Conservation (phyloP, 2,113 vertebrate species). For the Alethe castanea region DNA sequence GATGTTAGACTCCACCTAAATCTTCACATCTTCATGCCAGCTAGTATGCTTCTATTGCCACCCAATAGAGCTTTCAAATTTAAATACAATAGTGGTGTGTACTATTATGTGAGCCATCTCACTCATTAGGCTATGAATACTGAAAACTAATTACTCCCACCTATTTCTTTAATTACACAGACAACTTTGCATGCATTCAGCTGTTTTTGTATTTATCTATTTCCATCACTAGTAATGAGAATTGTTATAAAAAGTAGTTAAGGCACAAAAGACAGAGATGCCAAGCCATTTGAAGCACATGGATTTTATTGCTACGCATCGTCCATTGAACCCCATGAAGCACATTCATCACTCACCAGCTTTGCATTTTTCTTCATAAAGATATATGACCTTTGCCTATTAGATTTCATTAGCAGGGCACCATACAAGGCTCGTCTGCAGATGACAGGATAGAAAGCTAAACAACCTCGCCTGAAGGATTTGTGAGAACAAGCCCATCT, state of each 20-base stretch:
- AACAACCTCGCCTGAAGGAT: slow-evolving; percentile 86
- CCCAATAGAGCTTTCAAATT: not conserved
- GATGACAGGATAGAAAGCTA: slow-evolving; percentile 78
- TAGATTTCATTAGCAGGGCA: slow-evolving; percentile 85
- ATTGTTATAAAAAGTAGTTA: slow-evolving; percentile 18
- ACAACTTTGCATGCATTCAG: not conserved
- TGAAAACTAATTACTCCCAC: not conserved
- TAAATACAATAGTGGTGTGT: not conserved
- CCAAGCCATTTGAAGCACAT: slow-evolving; percentile 46
- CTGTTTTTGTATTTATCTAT: slow-evolving; percentile 44
- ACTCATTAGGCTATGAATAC: not conserved
- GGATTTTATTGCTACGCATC: slow-evolving; percentile 69
- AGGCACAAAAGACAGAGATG: slow-evolving; percentile 39
- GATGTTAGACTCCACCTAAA: not conserved
- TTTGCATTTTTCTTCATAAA: slow-evolving; percentile 83
- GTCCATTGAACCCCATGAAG: slow-evolving; percentile 72
- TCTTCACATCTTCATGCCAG: not conserved
- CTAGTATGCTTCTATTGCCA: not conserved
- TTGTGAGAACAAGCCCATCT: slow-evolving; percentile 82
- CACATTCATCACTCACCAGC: slow-evolving; percentile 79
- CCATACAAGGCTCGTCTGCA: slow-evolving; percentile 81
- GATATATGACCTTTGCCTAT: slow-evolving; percentile 86
- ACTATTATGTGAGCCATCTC: not conserved
- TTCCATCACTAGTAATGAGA: slow-evolving; percentile 18
- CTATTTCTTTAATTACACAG: slow-evolving; percentile 18